Conservation (phyloP, 2,113 vertebrate species). For the Phasianus colchicus region DNA sequence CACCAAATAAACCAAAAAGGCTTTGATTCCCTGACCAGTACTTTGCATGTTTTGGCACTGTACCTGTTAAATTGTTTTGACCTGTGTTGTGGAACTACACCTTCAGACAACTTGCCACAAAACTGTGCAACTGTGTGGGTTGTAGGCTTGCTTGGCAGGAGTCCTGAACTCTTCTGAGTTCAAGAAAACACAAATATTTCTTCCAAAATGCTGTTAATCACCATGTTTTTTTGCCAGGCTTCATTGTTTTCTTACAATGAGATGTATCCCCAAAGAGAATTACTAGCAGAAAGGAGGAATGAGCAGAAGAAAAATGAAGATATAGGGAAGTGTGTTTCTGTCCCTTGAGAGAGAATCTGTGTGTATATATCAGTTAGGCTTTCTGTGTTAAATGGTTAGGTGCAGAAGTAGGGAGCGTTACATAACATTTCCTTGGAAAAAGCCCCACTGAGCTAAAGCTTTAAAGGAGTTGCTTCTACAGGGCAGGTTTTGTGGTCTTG, state of each 20-base stretch:
- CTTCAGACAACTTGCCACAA: not conserved
- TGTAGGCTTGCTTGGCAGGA: slow-evolving; percentile 14
- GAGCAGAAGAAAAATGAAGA: not conserved
- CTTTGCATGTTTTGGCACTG: not conserved
- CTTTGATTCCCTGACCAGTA: not conserved
- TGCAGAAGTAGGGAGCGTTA: not conserved
- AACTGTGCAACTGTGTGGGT: not conserved
- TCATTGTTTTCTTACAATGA: not conserved
- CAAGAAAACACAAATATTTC: not conserved
- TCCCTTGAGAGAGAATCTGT: not conserved
- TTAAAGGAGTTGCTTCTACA: not conserved
- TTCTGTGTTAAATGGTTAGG: not conserved
- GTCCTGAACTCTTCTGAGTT: not conserved
- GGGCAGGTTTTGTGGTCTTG: not conserved
- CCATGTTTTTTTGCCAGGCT: not conserved
- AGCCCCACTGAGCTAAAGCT: not conserved
- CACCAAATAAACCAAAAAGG: not conserved
- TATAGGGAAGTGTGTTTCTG: not conserved
- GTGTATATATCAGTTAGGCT: not conserved
- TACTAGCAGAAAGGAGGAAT: not conserved
- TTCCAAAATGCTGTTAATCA: slow-evolving; percentile 16
- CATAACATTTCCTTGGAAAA: not conserved
- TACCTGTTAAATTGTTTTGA: not conserved
- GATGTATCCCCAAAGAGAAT: not conserved
- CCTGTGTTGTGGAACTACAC: not conserved